Conservation (phyloP, 2,888 invertebrate genomes). For the Plebejus argus region DNA sequence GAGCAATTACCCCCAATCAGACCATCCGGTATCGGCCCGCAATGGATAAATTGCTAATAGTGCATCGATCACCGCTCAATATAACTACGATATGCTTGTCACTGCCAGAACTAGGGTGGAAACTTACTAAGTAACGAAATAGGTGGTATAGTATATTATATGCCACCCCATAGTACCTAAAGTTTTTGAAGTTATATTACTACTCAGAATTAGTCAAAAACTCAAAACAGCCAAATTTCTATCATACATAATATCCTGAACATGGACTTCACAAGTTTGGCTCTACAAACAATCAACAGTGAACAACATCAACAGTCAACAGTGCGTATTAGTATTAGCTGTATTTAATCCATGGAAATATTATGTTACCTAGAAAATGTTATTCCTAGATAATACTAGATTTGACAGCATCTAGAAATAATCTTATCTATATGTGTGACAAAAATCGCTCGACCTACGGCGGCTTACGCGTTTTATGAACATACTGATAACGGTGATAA, state of each 20-base stretch:
- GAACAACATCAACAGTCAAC: too few relatives aligned
- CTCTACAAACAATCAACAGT: too few relatives aligned
- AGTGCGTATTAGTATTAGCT: too few relatives aligned
- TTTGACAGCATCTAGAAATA: too few relatives aligned
- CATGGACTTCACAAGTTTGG: too few relatives aligned
- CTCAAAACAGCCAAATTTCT: neutral
- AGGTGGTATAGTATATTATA: neutral
- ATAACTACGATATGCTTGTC: neutral
- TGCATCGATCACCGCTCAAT: neutral
- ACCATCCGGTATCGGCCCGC: conserved; percentile 27
- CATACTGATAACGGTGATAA: neutral
- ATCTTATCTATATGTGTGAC: neutral
- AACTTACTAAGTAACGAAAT: neutral
- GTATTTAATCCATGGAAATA: too few relatives aligned
- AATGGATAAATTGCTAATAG: conserved; percentile 28
- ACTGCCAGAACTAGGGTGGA: neutral
- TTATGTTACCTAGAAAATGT: too few relatives aligned
- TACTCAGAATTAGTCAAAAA: too few relatives aligned
- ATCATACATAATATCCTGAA: neutral
- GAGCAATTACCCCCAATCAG: conserved; percentile 24
- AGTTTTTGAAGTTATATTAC: too few relatives aligned
- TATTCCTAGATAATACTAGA: too few relatives aligned
- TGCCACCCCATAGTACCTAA: too few relatives aligned
- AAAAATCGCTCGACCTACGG: neutral
- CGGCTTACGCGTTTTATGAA: neutral